These are phyloP conservation scores for Poecilia wingei DNA, from an alignment of 2,797 vertebrate genomes.

Conservation along the genomic window DNA sequence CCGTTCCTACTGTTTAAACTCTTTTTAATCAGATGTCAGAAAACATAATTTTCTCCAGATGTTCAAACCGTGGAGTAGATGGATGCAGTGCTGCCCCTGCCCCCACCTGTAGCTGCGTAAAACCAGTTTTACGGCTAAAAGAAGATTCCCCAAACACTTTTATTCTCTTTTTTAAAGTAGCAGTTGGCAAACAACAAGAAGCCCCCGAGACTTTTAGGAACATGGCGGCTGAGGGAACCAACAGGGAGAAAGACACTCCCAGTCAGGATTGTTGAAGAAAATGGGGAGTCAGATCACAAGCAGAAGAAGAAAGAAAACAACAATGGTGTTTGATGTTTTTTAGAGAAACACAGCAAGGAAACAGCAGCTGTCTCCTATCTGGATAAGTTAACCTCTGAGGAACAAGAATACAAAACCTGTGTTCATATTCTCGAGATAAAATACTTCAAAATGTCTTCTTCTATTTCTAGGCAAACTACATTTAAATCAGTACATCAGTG, in stretches of 20 bases:
- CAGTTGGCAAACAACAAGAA: neutral
- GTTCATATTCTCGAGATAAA: neutral
- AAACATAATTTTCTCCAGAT: neutral
- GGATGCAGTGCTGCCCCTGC: neutral
- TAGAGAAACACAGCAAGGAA: neutral
- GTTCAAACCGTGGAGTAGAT: neutral
- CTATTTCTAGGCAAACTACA: neutral
- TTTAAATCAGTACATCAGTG: neutral
- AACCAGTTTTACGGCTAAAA: neutral
- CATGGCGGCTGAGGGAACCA: neutral
- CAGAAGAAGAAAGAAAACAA: neutral
- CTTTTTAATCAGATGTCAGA: neutral
- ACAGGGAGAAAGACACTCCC: neutral
- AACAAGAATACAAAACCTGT: neutral
- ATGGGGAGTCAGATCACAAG: neutral
- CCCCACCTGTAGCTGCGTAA: neutral
- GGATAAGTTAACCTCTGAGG: neutral
- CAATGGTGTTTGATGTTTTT: neutral
- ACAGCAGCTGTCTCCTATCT: neutral
- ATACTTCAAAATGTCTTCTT: neutral
- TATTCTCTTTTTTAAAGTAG: neutral
- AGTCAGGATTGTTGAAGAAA: neutral
- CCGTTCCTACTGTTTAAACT: neutral
- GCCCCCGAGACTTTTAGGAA: neutral
- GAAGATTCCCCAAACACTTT: neutral